Conservation (phyloP, 2,113 vertebrate species). For the Sapayoa aenigma region DNA sequence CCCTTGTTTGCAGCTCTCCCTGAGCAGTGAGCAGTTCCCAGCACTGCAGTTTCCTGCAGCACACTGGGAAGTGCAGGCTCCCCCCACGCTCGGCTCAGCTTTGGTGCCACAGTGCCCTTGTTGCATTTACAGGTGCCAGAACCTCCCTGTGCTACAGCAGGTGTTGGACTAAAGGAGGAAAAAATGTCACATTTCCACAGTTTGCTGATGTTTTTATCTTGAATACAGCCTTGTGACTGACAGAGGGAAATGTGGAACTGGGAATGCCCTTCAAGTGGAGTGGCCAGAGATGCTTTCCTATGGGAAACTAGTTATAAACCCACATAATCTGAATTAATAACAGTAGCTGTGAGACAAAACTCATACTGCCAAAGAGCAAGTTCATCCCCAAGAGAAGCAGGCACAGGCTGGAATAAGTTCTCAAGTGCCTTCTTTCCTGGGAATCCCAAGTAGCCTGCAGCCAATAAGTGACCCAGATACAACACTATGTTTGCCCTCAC, state of each 20-base stretch:
- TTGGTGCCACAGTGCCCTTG: neutral
- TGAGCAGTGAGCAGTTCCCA: neutral
- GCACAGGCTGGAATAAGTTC: neutral
- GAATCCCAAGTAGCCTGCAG: neutral
- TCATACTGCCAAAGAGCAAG: neutral
- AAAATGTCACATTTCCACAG: neutral
- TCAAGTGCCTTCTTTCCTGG: neutral
- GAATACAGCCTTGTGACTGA: neutral
- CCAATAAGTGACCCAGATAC: neutral
- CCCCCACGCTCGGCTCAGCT: neutral
- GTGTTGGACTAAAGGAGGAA: neutral
- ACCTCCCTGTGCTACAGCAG: neutral
- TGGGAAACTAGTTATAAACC: neutral
- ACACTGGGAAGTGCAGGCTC: neutral
- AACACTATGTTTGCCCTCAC: neutral
- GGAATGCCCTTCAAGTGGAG: neutral
- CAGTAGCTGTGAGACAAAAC: neutral
- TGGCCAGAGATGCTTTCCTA: neutral
- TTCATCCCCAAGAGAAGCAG: neutral
- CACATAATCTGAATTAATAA: neutral
- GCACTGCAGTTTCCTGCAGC: neutral
- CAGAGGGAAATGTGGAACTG: neutral
- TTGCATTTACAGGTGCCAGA: neutral
- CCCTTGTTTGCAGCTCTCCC: neutral
- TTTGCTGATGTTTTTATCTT: neutral